Base-by-base conservation (phyloP, 2,113 vertebrate genomes). In the Tilapia sparmanii region DNA sequence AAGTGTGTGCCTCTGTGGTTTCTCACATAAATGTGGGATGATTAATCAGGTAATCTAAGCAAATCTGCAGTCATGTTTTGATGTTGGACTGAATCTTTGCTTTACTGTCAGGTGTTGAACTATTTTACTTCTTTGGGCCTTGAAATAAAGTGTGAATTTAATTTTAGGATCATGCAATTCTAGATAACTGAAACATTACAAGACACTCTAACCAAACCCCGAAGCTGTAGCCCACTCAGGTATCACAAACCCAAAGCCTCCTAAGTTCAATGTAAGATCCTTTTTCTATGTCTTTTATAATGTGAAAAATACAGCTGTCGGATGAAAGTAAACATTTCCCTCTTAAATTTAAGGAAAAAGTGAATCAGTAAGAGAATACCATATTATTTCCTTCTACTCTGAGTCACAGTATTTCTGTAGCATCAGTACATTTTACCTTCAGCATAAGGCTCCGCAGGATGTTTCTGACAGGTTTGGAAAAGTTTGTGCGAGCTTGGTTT, bases 1-100 rank as follows among this genome's bases (percentile, higher is more conserved):
- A 38, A 66, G 0, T n/a, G 0, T 66, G 31, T 66, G 31, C 4
- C 31, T 45, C 38, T 73, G 22, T 73, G 68, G 68, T 42, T 73
- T 18, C 13, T 73, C 12, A 73, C 40, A 45, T 73, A 73, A 73
- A 73, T 26, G 38, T 73, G 22, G 38, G 38, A 45, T 45, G 22
- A 73, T 26, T 71, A 45, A 73, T 45, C 13, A 26, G 9, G 8
- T 16, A 16, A 73, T 73, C 40, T 10, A 73, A 73, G 42, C 15
- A 45, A 73, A 73, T 73, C 40, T 73, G 66, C 15, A 42, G 3
- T 24, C n/a, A 71, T 4, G 19, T 40, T 71, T 71, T 40, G n/a
- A 68, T n/a, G 33, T 42, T 42, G 66, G 66, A 42, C 38, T 68
- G n/a, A 68, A 68, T 71, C 63, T 26, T 45, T 45, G 66, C 66